A percentile compares a stretch with the other conserved stretches of the same genome.
Evolutionary conservation across 2,888 invertebrate genomes (phyloP).

Genomic region (Elmis aenea): DNA sequence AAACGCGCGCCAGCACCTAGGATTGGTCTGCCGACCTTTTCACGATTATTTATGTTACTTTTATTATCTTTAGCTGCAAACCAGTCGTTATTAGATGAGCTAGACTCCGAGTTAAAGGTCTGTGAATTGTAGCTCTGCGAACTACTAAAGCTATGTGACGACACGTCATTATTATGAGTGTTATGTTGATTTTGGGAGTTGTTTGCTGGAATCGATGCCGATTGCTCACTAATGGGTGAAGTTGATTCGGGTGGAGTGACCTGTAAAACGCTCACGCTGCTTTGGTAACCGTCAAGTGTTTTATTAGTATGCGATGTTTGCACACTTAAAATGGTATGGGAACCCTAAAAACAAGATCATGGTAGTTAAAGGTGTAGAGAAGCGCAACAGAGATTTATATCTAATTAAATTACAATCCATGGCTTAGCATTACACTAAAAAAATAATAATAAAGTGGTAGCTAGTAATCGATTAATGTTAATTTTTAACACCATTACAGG

Average conservation of each 20-base stretch:
- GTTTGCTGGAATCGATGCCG: no score
- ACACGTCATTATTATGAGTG: no score
- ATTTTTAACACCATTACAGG: no score
- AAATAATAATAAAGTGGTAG: no score
- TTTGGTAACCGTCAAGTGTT: conserved; percentile 37
- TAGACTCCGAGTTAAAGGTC: conserved; percentile 7
- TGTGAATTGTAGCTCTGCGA: conserved; percentile 6
- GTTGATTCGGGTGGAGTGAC: conserved; percentile 29
- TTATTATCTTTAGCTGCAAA: conserved; percentile 6
- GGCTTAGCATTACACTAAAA: no score
- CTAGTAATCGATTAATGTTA: no score
- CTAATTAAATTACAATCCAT: no score
- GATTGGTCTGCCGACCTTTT: conserved; percentile 39
- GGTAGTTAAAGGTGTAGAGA: not conserved
- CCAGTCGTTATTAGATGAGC: conserved; percentile 7
- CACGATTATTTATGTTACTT: conserved; percentile 11
- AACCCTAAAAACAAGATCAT: conserved; percentile 28
- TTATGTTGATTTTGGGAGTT: conserved; percentile 7
- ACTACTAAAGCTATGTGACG: conserved; percentile 1
- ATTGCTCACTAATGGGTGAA: conserved; percentile 20
- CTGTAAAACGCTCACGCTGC: conserved; percentile 40
- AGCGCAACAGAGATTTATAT: not conserved
- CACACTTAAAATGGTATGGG: conserved; percentile 34
- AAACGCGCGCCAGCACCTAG: conserved; percentile 40
- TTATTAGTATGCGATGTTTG: conserved; percentile 37